Evolutionary conservation across 2,797 vertebrate species (phyloP).

Genomic region (Schizopygopsis pylzovi): DNA sequence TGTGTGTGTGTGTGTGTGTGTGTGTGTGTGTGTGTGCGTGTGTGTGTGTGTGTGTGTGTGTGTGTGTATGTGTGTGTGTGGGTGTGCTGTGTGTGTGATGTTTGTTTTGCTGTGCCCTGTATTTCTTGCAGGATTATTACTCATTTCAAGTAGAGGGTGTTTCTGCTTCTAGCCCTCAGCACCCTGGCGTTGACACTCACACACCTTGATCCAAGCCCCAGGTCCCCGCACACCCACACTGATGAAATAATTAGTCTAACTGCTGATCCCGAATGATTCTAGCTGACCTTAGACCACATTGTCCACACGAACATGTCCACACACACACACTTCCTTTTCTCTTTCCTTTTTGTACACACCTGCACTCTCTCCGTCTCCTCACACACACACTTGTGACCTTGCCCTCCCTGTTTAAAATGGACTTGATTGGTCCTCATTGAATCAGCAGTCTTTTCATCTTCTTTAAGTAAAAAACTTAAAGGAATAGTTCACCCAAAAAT

Average conservation of each 20-base stretch:
- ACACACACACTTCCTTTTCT: slow-evolving; percentile 35
- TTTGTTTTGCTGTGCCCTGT: slow-evolving; percentile 23
- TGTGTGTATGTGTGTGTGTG: too few species aligned
- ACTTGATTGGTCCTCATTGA: slow-evolving; percentile 17
- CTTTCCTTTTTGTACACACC: slow-evolving; percentile 35
- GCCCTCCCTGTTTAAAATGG: slow-evolving; percentile 1
- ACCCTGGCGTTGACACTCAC: slow-evolving; percentile 25
- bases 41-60: not conserved
- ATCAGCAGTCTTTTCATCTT: not conserved
- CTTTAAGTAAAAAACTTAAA: not conserved
- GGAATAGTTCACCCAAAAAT: not conserved
- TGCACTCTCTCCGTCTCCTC: slow-evolving; percentile 16
- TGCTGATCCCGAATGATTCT: slow-evolving; percentile 50
- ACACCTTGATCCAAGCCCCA: slow-evolving; percentile 23
- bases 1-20: too few species aligned
- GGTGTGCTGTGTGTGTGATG: too few species aligned
- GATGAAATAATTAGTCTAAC: slow-evolving; percentile 53
- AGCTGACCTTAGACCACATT: slow-evolving; percentile 42
- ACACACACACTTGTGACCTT: slow-evolving; percentile 40
- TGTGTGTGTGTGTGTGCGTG: too few species aligned
- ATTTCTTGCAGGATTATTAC: slow-evolving; percentile 43
- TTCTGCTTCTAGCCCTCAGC: slow-evolving; percentile 43
- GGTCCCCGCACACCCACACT: slow-evolving; percentile 24
- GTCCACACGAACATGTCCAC: slow-evolving; percentile 28
- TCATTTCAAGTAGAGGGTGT: slow-evolving; percentile 31